Conservation (phyloP, 2,113 vertebrate species). For the Gymnobelideus leadbeateri region DNA sequence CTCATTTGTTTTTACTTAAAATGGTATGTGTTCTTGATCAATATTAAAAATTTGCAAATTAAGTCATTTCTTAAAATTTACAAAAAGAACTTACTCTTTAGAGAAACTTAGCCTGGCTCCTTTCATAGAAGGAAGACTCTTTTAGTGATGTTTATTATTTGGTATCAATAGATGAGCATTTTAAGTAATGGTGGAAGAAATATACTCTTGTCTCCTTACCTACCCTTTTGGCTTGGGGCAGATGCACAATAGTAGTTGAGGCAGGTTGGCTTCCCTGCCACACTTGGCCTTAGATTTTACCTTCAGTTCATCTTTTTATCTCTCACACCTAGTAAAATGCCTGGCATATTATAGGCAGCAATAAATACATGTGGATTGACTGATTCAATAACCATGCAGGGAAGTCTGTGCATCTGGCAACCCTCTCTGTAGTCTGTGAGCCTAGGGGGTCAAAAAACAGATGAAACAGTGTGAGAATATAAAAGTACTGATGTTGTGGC, state of each 20-base stretch:
- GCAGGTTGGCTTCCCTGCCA: background rate
- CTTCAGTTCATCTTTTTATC: background rate
- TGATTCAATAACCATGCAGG: background rate
- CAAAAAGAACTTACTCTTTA: background rate
- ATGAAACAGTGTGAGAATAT: background rate
- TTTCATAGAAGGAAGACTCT: background rate
- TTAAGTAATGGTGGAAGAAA: background rate
- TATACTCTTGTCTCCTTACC: background rate
- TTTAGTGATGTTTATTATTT: background rate
- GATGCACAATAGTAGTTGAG: background rate
- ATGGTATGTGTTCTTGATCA: background rate
- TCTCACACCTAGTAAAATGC: background rate
- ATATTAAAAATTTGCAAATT: background rate
- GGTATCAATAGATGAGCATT: background rate
- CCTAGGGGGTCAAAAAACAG: background rate
- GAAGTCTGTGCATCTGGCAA: background rate
- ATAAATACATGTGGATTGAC: background rate
- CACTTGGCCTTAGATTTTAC: background rate
- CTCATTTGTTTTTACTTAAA: background rate
- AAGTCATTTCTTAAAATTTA: background rate
- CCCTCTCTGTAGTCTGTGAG: background rate
- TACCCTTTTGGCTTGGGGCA: background rate
- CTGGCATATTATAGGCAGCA: background rate
- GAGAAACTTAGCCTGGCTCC: background rate
- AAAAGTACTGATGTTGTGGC: background rate